phyloP scores from a whole-genome alignment of 1,140 invertebrate genomes.

The Melanaphis sacchari region DNA sequence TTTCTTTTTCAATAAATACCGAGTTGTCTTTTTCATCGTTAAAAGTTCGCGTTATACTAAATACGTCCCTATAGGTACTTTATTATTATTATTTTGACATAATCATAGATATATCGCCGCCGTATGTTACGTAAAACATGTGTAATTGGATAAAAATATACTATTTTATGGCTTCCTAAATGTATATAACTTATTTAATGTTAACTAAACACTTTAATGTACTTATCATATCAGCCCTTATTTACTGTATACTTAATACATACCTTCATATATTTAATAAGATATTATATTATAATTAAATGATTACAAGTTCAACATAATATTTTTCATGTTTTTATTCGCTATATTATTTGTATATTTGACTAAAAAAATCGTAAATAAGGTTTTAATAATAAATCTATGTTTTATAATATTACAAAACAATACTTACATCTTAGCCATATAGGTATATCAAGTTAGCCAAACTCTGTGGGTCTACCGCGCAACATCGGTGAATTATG shows the following conservation, averaged over 20 bases:
- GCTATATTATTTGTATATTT: background rate
- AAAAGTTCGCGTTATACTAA: background rate
- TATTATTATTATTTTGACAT: background rate
- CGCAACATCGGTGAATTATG: background rate
- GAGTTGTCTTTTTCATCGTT: background rate
- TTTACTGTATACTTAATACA: background rate
- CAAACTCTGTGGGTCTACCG: background rate
- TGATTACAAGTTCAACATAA: background rate
- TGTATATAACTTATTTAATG: background rate
- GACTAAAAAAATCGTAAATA: background rate
- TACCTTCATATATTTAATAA: background rate
- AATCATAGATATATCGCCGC: background rate
- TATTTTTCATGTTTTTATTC: background rate
- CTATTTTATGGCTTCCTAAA: background rate
- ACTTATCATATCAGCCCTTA: background rate
- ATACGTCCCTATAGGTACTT: background rate
- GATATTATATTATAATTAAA: background rate
- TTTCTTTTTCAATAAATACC: background rate
- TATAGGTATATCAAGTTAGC: background rate
- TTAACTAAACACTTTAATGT: background rate
- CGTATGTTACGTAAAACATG: background rate
- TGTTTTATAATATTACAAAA: too few species aligned
- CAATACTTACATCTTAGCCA: background rate
- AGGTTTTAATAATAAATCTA: background rate
- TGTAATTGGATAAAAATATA: slow-evolving; percentile 15